Percentiles rank a stretch among this genome's conserved stretches.
Evolutionary conservation across 2,797 vertebrate genomes (phyloP).

Genomic region (Acrossocheilus fasciatus): DNA sequence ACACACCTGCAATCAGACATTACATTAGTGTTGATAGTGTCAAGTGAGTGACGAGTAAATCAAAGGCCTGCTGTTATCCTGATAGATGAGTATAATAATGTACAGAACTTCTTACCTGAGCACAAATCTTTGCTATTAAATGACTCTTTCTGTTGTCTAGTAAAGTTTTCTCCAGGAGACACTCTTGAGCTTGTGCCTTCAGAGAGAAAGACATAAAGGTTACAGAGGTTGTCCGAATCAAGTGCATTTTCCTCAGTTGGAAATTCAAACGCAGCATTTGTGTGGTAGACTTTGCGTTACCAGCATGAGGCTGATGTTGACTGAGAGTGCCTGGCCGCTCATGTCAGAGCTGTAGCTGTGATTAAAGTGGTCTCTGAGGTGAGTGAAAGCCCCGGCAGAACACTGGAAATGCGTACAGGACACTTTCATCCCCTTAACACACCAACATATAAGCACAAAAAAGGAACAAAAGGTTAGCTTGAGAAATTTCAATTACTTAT

Average conservation of each 20-base stretch:
- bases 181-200: conserved; percentile 89
- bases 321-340: conserved; percentile 84
- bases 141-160: conserved; percentile 88
- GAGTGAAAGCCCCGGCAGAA: conserved; percentile 82
- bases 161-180: conserved; percentile 88
- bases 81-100: neutral
- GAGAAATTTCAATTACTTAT: neutral
- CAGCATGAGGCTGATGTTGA: conserved; percentile 90
- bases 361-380: conserved; percentile 83
- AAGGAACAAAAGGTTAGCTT: neutral
- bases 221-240: neutral
- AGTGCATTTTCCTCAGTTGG: neutral
- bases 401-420: conserved; percentile 90
- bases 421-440: conserved; percentile 86
- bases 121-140: conserved; percentile 84
- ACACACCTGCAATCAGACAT: conserved; percentile 75
- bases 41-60: neutral
- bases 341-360: conserved; percentile 86
- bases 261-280: neutral
- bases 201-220: neutral
- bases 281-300: conserved; percentile 63
- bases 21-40: neutral
- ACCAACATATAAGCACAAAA: conserved; percentile 19
- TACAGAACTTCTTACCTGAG: conserved; percentile 74
- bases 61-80: neutral